Conservation (phyloP, 2,888 invertebrate genomes). For the Caenorhabditis sp. region DNA sequence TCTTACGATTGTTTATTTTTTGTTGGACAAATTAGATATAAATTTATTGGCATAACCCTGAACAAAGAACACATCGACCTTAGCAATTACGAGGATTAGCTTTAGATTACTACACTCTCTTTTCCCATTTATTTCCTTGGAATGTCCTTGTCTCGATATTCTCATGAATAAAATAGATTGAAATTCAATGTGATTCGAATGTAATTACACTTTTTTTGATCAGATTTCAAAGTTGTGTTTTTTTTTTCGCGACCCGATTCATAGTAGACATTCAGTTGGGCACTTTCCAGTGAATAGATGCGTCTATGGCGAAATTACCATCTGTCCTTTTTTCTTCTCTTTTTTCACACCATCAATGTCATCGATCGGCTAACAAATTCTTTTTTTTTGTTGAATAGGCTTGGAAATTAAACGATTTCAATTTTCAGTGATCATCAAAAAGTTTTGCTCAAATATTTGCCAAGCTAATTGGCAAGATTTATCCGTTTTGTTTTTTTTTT, state of each 20-base stretch:
- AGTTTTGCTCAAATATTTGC: background rate
- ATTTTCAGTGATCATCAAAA: background rate
- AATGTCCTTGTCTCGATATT: background rate
- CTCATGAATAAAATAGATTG: background rate
- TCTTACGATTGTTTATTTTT: no score
- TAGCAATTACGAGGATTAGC: background rate
- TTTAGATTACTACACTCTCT: background rate
- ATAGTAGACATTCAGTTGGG: background rate
- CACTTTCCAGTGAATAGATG: no score
- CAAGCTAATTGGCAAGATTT: background rate
- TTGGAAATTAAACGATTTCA: background rate
- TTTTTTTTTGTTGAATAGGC: background rate
- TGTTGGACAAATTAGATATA: no score
- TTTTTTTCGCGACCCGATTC: background rate
- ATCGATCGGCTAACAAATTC: background rate
- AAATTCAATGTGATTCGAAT: background rate
- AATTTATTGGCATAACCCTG: background rate
- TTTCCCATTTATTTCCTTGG: background rate
- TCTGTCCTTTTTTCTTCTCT: background rate
- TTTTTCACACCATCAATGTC: background rate
- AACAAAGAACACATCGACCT: background rate
- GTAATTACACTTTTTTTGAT: background rate
- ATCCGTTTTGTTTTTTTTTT: background rate
- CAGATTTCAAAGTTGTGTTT: background rate
- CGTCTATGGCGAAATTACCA: background rate